Evolutionary conservation across 2,113 vertebrate genomes (phyloP).

Genomic region (Campylomormyrus numenius): DNA sequence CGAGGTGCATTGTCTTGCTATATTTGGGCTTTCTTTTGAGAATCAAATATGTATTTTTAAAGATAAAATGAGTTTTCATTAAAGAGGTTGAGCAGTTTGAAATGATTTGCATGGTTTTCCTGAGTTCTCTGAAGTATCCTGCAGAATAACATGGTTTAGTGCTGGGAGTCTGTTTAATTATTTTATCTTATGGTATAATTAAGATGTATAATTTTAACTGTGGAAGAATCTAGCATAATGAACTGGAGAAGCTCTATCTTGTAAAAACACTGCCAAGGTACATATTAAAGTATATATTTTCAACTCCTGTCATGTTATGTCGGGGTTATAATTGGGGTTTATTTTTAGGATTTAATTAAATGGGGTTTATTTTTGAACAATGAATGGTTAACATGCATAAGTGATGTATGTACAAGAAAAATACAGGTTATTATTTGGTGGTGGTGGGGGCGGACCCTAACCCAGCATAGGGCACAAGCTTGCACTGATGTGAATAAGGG

Average conservation of each 20-base stretch:
- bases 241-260: background rate
- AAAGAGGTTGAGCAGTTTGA: background rate
- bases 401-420: background rate
- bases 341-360: background rate
- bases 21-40: slow-evolving; percentile 22
- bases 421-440: background rate
- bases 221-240: background rate
- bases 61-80: background rate
- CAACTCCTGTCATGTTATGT: background rate
- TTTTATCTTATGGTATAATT: background rate
- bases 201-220: background rate
- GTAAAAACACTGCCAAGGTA: background rate
- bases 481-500: background rate
- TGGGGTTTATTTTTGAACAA: background rate
- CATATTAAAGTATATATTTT: slow-evolving; percentile 9
- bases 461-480: background rate
- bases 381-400: background rate
- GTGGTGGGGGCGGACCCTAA: background rate
- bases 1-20: slow-evolving; percentile 33
- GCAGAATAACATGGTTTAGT: background rate
- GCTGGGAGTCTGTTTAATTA: background rate
- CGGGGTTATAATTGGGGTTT: background rate
- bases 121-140: background rate
- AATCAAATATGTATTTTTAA: slow-evolving; percentile 5
- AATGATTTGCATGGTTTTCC: background rate